Conservation (phyloP, 2,888 invertebrate genomes). For the Callyntrura sp. region DNA sequence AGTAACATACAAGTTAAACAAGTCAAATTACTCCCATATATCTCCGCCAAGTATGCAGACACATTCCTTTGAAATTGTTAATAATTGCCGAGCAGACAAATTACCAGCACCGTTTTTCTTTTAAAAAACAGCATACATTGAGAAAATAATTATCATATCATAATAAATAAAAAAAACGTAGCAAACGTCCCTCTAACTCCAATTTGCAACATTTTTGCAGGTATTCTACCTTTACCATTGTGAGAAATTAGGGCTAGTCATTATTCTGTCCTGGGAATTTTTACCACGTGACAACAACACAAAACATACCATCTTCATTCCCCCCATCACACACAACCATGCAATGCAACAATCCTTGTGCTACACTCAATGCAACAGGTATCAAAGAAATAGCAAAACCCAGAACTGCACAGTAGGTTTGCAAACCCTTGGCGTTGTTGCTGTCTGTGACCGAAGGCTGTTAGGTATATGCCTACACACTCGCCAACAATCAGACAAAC, state of each 20-base stretch:
- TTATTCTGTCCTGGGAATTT: constrained; percentile 69
- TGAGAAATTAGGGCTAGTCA: constrained; percentile 70
- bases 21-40: constrained; percentile 19
- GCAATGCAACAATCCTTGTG: background rate
- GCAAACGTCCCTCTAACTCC: background rate
- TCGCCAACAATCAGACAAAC: constrained; percentile 28
- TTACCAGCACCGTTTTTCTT: constrained; percentile 42
- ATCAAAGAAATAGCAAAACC: background rate
- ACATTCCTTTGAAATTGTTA: constrained; percentile 54
- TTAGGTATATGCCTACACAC: background rate
- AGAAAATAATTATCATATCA: constrained; percentile 70
- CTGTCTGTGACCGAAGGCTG: constrained; percentile 25
- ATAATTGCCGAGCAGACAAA: constrained; percentile 58
- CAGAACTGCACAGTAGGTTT: background rate
- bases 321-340: background rate
- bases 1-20: constrained; percentile 1
- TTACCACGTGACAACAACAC: constrained; percentile 68
- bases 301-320: constrained; percentile 13
- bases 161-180: constrained; percentile 19
- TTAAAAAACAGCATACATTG: background rate
- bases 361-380: background rate
- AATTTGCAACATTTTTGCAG: background rate
- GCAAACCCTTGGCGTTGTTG: background rate
- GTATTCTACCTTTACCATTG: constrained; percentile 36
- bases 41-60: background rate